phyloP scores from a whole-genome alignment of 2,888 invertebrate genomes.

The Toxonevra muliebris region DNA sequence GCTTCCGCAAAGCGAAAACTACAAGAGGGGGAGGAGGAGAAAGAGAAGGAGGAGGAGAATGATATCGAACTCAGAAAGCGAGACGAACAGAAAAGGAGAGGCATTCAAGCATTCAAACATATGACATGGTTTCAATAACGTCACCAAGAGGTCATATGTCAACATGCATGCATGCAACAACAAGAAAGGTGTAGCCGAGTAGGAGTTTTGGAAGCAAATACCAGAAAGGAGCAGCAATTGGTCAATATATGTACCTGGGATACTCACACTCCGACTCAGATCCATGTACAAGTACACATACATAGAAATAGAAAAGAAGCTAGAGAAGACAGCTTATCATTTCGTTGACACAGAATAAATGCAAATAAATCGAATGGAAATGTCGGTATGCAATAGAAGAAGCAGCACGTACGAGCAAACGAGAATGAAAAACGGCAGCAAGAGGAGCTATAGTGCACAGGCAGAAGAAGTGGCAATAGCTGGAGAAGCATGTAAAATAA shows the following conservation, averaged over 20 bases:
- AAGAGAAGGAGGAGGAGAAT: neutral
- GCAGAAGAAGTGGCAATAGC: neutral
- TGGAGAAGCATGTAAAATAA: neutral
- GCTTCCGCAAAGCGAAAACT: slow-evolving; percentile 11
- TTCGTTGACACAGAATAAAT: slow-evolving; percentile 36
- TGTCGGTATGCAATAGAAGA: slow-evolving; percentile 43
- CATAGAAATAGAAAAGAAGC: neutral
- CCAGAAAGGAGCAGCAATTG: neutral
- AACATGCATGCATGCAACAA: slow-evolving; percentile 2
- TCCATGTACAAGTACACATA: neutral
- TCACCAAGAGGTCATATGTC: slow-evolving; percentile 20
- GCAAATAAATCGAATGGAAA: slow-evolving; percentile 58
- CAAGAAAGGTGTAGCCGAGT: neutral
- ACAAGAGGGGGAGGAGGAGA: neutral
- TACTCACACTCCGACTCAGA: neutral
- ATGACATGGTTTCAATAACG: slow-evolving; percentile 25
- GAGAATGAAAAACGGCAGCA: slow-evolving; percentile 2
- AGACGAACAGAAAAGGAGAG: neutral
- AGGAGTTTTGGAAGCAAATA: neutral
- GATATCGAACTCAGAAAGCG: neutral
- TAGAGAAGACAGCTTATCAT: slow-evolving; percentile 24
- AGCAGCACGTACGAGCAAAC: slow-evolving; percentile 40
- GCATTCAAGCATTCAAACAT: neutral
- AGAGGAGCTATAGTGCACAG: neutral
- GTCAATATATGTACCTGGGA: neutral